Evolutionary conservation across 2,113 vertebrate genomes (phyloP), one percentile per base, ranked within the genome.

Genomic region (Silurus meridionalis): DNA sequence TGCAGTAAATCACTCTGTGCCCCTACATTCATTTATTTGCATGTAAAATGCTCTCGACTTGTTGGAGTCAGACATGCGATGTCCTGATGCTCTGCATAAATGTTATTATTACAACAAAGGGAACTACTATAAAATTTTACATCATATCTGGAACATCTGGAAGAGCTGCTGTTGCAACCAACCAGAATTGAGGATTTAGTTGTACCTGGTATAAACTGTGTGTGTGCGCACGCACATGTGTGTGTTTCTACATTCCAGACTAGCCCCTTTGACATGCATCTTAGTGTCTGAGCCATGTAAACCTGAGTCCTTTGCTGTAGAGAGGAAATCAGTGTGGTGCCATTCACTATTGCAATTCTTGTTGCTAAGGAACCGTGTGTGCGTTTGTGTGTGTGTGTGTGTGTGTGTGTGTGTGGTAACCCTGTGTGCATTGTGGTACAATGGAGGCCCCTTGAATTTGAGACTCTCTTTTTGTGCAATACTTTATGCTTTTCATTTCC

Each of bases 361-460:
- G 89, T 91, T 91, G 87, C 90, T 85, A 85, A 86, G 89, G 83
- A 90, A 90, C 90, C 50, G 21, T 64, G 77, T 58, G 17, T 74
- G 75, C 85, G 37, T 83, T 71, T 83, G 69, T 89, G 23, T n/a
- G 71, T 89, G 57, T 82, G 74, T 69, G 48, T 85, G 52, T 53
- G 55, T 53, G 53, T 86, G 64, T 86, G 55, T 77, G 69, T 66
- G 50, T 61, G 86, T 78, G 23, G 50, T 75, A 75, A 53, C 72
- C 72, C 87, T 25, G 28, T 66, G 66, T 86, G 25, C 75, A 13
- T 67, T 15, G 63, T 63, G 58, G 79, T 84, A 69, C 80, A 67
- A 83, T 82, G 60, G 85, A 86, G 83, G 83, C 81, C 46, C 66
- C 81, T 83, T 74, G 57, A 80, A 82, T 82, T 75, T 87, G 57